Evolutionary conservation across 2,113 vertebrate genomes (phyloP).

Genomic region (Nettapus auritus): DNA sequence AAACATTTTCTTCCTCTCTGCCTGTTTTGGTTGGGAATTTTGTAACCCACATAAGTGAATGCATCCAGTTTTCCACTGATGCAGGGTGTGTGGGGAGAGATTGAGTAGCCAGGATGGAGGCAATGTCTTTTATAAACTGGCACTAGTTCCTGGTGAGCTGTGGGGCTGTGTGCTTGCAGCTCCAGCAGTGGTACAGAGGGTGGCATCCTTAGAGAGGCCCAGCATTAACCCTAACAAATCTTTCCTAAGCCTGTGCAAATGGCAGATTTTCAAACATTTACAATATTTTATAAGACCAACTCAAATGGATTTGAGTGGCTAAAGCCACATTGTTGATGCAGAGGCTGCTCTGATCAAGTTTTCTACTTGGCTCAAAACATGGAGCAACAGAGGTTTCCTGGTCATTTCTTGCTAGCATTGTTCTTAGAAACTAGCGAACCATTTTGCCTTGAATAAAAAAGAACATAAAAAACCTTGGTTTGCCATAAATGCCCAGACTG

Average conservation of each 20-base stretch:
- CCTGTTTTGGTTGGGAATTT: neutral
- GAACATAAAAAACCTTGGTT: neutral
- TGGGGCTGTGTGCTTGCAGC: neutral
- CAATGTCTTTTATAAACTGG: neutral
- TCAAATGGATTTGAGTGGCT: neutral
- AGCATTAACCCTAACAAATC: fast-evolving
- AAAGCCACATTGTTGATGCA: neutral
- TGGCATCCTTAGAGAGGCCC: neutral
- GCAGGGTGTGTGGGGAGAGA: neutral
- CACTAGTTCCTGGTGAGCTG: fast-evolving
- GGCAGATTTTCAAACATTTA: neutral
- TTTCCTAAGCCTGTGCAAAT: neutral
- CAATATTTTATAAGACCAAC: neutral
- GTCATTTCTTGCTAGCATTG: neutral
- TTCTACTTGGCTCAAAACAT: neutral
- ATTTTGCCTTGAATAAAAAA: neutral
- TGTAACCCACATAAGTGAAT: neutral
- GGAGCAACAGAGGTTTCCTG: neutral
- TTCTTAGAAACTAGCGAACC: neutral
- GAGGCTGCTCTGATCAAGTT: neutral
- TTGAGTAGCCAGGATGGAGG: neutral
- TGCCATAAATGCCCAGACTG: neutral
- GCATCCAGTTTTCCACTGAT: neutral
- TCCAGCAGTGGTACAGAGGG: neutral
- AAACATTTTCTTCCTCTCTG: neutral